Evolutionary conservation across 2,113 vertebrate genomes (phyloP).

Genomic region (Macroglossus sobrinus): DNA sequence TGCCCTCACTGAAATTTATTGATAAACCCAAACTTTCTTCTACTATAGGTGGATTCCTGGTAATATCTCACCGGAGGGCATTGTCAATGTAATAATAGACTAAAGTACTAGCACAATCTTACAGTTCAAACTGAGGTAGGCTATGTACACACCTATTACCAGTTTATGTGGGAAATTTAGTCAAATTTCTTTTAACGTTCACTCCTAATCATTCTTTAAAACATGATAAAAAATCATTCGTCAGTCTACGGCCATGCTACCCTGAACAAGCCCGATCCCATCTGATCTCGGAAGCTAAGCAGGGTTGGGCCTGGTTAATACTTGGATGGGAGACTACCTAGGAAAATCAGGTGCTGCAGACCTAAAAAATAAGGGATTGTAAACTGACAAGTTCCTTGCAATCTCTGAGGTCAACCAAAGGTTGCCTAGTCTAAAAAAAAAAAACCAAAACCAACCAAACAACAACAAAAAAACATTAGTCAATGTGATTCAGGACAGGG

Average conservation of each 20-base stretch:
- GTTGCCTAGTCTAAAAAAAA: no score
- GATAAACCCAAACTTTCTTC: neutral
- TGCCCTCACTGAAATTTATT: neutral
- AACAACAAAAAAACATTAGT: no score
- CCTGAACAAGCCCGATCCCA: no score
- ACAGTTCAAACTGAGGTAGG: neutral
- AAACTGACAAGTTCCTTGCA: no score
- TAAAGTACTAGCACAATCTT: neutral
- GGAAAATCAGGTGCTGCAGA: no score
- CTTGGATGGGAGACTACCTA: no score
- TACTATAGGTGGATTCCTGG: neutral
- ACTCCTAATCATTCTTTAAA: neutral
- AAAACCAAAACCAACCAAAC: no score
- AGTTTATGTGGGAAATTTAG: neutral
- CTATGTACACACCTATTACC: neutral
- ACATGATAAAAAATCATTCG: neutral
- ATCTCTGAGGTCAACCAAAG: no score
- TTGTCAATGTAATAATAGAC: neutral
- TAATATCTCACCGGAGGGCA: neutral
- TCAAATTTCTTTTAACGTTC: neutral
- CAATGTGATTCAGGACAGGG: no score
- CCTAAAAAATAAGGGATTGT: no score
- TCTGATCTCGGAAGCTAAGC: no score
- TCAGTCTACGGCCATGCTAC: neutral
- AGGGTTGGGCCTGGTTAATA: no score